phyloP scores from a whole-genome alignment of 2,888 invertebrate species.

The Diadegma fenestrale region DNA sequence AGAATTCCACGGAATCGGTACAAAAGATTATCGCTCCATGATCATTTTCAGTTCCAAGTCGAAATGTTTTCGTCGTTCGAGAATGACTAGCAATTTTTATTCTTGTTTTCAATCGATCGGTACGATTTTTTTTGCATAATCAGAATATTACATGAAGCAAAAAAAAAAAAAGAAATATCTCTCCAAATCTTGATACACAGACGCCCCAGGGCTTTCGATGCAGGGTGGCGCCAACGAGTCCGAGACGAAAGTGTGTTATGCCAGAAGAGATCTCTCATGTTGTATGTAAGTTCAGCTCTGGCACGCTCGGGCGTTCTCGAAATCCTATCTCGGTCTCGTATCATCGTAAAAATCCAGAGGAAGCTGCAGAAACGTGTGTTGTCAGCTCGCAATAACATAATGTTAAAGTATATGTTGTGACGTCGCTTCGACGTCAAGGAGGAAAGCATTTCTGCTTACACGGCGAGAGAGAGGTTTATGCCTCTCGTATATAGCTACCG shows the following conservation, averaged over 20 bases:
- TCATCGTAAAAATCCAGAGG: slow-evolving; percentile 58
- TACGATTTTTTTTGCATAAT: slow-evolving; percentile 20
- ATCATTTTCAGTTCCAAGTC: background rate
- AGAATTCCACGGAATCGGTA: background rate
- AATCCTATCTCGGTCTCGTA: slow-evolving; percentile 39
- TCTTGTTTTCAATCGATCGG: background rate
- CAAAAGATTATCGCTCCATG: background rate
- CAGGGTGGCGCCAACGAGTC: slow-evolving; percentile 60
- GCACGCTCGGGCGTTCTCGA: slow-evolving; percentile 31
- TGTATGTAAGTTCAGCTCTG: slow-evolving; percentile 31
- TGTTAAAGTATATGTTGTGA: slow-evolving; percentile 56
- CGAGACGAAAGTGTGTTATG: slow-evolving; percentile 59
- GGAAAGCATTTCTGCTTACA: slow-evolving; percentile 52
- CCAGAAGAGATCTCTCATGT: slow-evolving; percentile 21
- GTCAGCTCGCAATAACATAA: slow-evolving; percentile 43
- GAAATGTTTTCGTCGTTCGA: background rate
- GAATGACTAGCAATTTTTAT: background rate
- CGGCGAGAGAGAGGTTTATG: slow-evolving; percentile 1
- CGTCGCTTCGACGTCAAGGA: slow-evolving; percentile 37
- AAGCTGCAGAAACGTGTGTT: slow-evolving; percentile 44
- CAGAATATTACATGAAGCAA: background rate
- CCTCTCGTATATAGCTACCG: slow-evolving; percentile 6
- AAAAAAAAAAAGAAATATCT: slow-evolving; percentile 2
- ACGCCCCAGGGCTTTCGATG: slow-evolving; percentile 10
- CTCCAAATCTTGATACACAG: slow-evolving; percentile 17